phyloP scores from a whole-genome alignment of 2,113 vertebrate species.

The Lasiurus borealis region DNA sequence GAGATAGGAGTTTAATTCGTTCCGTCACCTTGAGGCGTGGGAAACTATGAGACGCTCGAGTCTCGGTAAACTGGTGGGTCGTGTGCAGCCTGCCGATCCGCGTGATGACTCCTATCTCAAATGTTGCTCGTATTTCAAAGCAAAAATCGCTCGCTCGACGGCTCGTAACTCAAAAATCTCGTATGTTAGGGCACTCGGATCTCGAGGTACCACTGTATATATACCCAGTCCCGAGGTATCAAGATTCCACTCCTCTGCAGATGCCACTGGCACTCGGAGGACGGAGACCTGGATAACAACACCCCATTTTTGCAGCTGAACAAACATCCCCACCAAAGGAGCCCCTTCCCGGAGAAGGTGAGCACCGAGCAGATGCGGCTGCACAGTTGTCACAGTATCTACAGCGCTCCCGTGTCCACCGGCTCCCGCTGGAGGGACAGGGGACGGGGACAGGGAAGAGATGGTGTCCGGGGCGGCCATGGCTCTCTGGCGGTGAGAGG shows the following conservation, averaged over 20 bases:
- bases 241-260: neutral
- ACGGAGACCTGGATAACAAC: constrained; percentile 76
- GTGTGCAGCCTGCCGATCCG: too few relatives aligned
- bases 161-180: neutral
- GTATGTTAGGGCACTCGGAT: too few relatives aligned
- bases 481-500: constrained; percentile 72
- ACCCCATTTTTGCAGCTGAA: constrained; percentile 63
- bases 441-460: constrained; percentile 40
- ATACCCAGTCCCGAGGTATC: neutral
- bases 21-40: too few relatives aligned
- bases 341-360: constrained; percentile 7
- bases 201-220: too few relatives aligned
- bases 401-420: constrained; percentile 59
- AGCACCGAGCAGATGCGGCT: neutral
- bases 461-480: constrained; percentile 54
- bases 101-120: too few relatives aligned
- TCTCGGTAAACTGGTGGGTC: too few relatives aligned
- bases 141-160: too few relatives aligned
- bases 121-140: too few relatives aligned
- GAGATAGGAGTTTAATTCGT: too few relatives aligned
- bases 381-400: constrained; percentile 69
- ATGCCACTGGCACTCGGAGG: constrained; percentile 59
- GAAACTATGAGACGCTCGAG: too few relatives aligned
- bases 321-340: constrained; percentile 62
- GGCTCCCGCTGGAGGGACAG: constrained; percentile 71